Evolutionary conservation across 1,140 invertebrate species (phyloP), one percentile per base, ranked within the genome.

Genomic region (Ditylenchus dipsaci): DNA sequence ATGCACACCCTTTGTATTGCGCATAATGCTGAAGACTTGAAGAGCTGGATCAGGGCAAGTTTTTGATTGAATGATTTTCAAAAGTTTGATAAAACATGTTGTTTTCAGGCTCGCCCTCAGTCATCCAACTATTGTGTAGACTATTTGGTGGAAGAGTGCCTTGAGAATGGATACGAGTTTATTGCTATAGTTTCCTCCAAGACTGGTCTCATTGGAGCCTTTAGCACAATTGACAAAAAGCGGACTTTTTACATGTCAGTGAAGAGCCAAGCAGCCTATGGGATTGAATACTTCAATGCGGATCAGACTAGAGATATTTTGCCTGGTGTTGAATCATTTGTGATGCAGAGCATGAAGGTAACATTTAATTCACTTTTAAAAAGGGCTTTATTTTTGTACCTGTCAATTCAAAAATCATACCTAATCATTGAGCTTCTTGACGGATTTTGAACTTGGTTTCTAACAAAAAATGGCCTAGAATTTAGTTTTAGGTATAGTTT

Each of bases 61-160:
- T 47, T 19, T 49, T 19, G 8, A 1, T 8, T 56, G 27, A 3
- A n/a, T 19, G 15, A 23, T 13, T 26, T n/a, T 65, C 38, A 21
- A 68, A 42, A n/a, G 1, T 59, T 26, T 26, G 7, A 1, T 23
- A 58, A 27, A 27, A 23, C 26, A 23, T 58, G 8, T 58, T 27
- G 26, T 17, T 17, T 53, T 7, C n/a, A 47, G 63, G 17, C 71
- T 17, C 71, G 72, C 8, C 65, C 71, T 9, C 45, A 74, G n/a
- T 56, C 60, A 15, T 27, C 71, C 1, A 78, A 75, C 43, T 73
- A 62, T 26, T 27, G 42, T 29, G 64, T 74, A 9, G 73, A 75
- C n/a, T 77, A 77, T 43, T 62, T 75, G 26, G 71, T 64, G 15
- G 73, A 75, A 47, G 73, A 75, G 63, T 75, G 75, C 53, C 56